Evolutionary conservation across 1,140 invertebrate genomes (phyloP).

Genomic region (Acromyrmex charruanus): DNA sequence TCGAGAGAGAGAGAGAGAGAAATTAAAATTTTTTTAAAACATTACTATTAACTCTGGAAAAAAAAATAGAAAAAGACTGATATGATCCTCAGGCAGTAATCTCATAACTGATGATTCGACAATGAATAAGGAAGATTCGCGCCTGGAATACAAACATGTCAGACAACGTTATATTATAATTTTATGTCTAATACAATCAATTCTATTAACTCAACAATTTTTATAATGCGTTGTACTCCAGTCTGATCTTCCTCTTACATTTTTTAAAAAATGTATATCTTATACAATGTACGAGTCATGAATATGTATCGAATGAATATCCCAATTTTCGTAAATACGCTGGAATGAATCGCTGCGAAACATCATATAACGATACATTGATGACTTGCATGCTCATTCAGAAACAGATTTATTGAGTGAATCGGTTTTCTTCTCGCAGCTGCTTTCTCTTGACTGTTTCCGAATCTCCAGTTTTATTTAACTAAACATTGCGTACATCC

Average conservation of each 20-base stretch:
- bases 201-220: neutral
- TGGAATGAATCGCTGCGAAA: slow-evolving; percentile 1
- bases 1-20: neutral
- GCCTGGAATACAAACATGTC: neutral
- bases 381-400: neutral
- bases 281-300: neutral
- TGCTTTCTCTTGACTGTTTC: neutral
- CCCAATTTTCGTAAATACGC: neutral
- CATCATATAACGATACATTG: neutral
- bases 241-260: neutral
- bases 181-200: slow-evolving; percentile 21
- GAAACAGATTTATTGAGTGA: neutral
- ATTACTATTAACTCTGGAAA: neutral
- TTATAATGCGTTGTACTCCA: neutral
- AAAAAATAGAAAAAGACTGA: neutral
- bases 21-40: too few relatives aligned
- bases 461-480: neutral
- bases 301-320: neutral
- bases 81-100: slow-evolving; percentile 21
- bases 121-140: neutral
- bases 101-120: neutral
- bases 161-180: neutral
- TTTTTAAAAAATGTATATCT: neutral
- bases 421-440: neutral
- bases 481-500: neutral